Evolutionary conservation across 2,113 vertebrate genomes (phyloP).

Genomic region (Calyptommatus sinebrachiatus): DNA sequence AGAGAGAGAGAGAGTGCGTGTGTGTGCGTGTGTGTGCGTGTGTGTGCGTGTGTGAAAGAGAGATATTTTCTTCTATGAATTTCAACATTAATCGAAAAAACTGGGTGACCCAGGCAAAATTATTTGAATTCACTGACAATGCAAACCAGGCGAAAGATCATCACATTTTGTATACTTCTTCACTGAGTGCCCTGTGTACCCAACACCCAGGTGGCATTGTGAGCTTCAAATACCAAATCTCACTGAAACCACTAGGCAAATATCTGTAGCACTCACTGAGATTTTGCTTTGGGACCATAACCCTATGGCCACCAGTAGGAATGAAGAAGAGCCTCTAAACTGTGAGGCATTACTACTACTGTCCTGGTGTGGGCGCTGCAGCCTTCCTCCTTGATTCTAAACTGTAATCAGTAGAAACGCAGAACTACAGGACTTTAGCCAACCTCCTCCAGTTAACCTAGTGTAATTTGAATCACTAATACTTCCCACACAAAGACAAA

Average conservation of each 20-base stretch:
- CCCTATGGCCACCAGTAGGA: not conserved
- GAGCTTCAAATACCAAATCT: not conserved
- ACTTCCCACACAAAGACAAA: not conserved
- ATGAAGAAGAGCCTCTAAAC: not conserved
- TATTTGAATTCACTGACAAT: not conserved
- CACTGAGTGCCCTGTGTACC: not conserved
- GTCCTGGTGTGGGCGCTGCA: not conserved
- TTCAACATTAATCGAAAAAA: not conserved
- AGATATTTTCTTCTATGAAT: not conserved
- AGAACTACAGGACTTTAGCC: not conserved
- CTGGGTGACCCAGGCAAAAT: not conserved
- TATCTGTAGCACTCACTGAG: not conserved
- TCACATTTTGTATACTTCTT: not conserved
- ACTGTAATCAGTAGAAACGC: not conserved
- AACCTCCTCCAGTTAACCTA: not conserved
- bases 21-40: too few species aligned
- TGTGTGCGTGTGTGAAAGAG: too few species aligned
- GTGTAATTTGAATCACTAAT: not conserved
- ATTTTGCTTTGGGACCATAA: not conserved
- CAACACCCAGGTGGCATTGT: not conserved
- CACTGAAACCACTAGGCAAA: not conserved
- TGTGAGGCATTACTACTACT: too few species aligned
- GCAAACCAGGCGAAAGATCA: not conserved
- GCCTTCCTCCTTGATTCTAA: not conserved
- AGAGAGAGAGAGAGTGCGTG: too few species aligned